A percentile compares a stretch with the other conserved stretches of the same genome.
Conservation (phyloP, 53 echinoderm and acorn worm genomes). For the Apostichopus leukothele region DNA sequence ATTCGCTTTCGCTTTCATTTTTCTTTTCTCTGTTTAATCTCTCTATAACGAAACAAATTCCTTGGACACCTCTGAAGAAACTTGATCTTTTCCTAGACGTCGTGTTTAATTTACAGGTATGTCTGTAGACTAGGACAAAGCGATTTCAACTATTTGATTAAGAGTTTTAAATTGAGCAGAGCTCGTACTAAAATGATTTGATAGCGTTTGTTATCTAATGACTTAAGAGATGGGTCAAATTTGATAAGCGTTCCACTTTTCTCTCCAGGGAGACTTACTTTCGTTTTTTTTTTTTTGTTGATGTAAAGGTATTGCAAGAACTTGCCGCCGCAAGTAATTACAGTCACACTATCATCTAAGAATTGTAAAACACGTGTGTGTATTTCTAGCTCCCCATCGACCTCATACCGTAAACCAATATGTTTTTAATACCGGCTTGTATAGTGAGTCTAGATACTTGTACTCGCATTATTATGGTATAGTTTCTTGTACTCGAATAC, state of each 20-base stretch:
- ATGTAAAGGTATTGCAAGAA: no score
- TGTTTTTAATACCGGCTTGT: no score
- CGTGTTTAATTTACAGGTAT: conserved; percentile 25
- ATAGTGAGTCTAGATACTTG: no score
- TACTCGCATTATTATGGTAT: no score
- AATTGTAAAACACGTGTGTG: no score
- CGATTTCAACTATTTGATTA: conserved; percentile 8
- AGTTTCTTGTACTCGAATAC: no score
- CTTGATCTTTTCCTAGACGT: conserved; percentile 9
- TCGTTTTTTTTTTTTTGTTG: background rate
- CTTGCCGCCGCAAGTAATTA: no score
- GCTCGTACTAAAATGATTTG: background rate
- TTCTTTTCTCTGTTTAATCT: background rate
- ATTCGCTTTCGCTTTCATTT: no score
- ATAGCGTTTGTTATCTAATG: background rate
- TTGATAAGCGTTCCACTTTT: background rate
- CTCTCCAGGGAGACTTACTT: background rate
- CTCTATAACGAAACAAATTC: conserved; percentile 11
- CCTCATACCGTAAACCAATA: no score
- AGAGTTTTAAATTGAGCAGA: background rate
- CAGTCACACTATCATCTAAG: no score
- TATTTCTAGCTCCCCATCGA: no score
- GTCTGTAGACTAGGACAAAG: background rate
- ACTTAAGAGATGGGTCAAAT: background rate
- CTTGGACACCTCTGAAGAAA: conserved; percentile 17